A percentile compares a stretch with the other conserved stretches of the same genome.
phyloP scores from a whole-genome alignment of 2,797 vertebrate species.

The Rhabdophis nuchalis region DNA sequence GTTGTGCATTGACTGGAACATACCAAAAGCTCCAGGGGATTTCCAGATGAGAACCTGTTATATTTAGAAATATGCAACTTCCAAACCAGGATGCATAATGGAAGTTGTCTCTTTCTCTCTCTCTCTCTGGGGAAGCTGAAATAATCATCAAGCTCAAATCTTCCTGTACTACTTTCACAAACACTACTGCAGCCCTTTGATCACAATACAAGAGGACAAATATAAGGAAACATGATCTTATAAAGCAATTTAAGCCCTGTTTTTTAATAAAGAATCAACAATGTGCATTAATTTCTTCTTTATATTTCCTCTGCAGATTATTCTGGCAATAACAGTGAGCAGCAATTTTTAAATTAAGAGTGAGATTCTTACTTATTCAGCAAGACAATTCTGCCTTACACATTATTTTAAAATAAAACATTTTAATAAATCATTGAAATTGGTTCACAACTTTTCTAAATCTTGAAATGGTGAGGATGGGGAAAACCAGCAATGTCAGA shows the following conservation, averaged over 20 bases:
- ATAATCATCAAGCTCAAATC: slow-evolving; percentile 60
- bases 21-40: slow-evolving; percentile 39
- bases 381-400: slow-evolving; percentile 11
- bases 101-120: slow-evolving; percentile 45
- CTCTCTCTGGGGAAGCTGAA: slow-evolving; percentile 55
- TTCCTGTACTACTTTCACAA: slow-evolving; percentile 52
- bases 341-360: slow-evolving; percentile 50
- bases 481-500: neutral
- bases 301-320: slow-evolving; percentile 43
- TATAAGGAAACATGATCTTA: slow-evolving; percentile 64
- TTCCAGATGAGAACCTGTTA: slow-evolving; percentile 36
- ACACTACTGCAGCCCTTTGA: slow-evolving; percentile 58
- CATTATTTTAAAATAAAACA: slow-evolving; percentile 28
- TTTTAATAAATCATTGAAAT: slow-evolving; percentile 10
- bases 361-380: slow-evolving; percentile 6
- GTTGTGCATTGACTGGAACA: slow-evolving; percentile 30
- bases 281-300: slow-evolving; percentile 59
- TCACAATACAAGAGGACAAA: slow-evolving; percentile 69
- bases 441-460: neutral
- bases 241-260: slow-evolving; percentile 62
- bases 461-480: neutral
- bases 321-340: slow-evolving; percentile 37
- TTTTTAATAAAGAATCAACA: slow-evolving; percentile 62
- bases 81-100: slow-evolving; percentile 32
- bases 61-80: slow-evolving; percentile 24